phyloP scores from a whole-genome alignment of 2,888 invertebrate genomes.

The Lithophane leautieri region DNA sequence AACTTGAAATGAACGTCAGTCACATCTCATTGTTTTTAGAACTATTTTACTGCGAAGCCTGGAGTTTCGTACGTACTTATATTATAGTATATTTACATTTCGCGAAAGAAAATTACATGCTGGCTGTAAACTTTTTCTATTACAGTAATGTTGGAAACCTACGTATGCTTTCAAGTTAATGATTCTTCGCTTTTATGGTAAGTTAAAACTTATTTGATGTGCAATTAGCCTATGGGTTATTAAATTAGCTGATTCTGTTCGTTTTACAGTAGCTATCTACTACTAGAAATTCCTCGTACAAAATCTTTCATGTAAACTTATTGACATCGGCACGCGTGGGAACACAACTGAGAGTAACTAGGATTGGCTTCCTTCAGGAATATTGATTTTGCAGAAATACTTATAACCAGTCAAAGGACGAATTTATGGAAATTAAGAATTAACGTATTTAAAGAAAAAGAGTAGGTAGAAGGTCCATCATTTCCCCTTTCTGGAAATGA shows the following conservation, averaged over 20 bases:
- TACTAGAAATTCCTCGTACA: background rate
- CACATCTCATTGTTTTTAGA: constrained; percentile 62
- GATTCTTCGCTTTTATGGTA: constrained; percentile 24
- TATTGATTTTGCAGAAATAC: background rate
- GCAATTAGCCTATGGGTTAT: constrained; percentile 34
- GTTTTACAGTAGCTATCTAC: background rate
- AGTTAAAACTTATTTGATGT: constrained; percentile 30
- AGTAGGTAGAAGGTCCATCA: background rate
- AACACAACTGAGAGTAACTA: background rate
- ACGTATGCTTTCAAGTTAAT: constrained; percentile 51
- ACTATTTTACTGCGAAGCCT: constrained; percentile 54
- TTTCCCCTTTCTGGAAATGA: background rate
- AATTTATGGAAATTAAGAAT: background rate
- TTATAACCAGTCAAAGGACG: no score
- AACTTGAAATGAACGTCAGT: constrained; percentile 65
- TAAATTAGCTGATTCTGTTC: constrained; percentile 37
- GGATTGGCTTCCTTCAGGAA: background rate
- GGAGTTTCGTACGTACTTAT: constrained; percentile 42
- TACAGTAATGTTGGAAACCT: constrained; percentile 43
- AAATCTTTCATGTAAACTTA: background rate
- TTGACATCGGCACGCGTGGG: background rate
- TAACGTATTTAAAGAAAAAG: background rate
- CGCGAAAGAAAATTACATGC: constrained; percentile 54
- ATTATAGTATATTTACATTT: constrained; percentile 57
- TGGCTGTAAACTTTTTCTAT: constrained; percentile 54